These are phyloP conservation scores for Gavialis gangeticus DNA, from an alignment of 2,113 vertebrate genomes.

Conservation along the genomic window DNA sequence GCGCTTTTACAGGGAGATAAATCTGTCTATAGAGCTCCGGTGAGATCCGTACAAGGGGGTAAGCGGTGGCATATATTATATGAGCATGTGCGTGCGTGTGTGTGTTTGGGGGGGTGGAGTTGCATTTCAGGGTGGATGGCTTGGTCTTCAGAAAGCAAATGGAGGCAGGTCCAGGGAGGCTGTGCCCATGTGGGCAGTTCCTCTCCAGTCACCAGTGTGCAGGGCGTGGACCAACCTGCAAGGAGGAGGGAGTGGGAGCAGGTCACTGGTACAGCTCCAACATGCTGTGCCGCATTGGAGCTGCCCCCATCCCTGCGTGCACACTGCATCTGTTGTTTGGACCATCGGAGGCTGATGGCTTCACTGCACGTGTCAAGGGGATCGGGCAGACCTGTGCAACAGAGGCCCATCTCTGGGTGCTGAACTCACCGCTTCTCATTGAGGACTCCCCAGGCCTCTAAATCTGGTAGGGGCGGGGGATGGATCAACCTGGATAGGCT, in stretches of 20 bases:
- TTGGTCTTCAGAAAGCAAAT: not conserved
- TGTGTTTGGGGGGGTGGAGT: not conserved
- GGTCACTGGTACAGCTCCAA: not conserved
- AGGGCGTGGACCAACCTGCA: not conserved
- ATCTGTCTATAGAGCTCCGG: not conserved
- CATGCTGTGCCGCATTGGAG: not conserved
- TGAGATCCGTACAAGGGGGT: not conserved
- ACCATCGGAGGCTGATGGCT: no score
- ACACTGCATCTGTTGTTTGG: not conserved
- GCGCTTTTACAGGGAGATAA: slow-evolving; percentile 22
- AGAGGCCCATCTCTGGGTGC: no score
- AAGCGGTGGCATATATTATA: not conserved
- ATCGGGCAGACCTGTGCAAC: no score
- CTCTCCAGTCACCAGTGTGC: not conserved
- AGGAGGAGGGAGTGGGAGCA: not conserved
- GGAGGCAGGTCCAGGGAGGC: not conserved
- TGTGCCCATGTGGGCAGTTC: not conserved
- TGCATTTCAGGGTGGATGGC: not conserved
- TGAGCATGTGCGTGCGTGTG: no score
- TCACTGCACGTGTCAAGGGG: no score
- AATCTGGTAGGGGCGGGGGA: no score
- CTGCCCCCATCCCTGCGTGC: not conserved
- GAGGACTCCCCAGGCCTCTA: no score
- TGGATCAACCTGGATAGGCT: no score
- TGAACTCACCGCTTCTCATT: no score